phyloP scores from a whole-genome alignment of 2,797 vertebrate species.

The Crocidura indochinensis region DNA sequence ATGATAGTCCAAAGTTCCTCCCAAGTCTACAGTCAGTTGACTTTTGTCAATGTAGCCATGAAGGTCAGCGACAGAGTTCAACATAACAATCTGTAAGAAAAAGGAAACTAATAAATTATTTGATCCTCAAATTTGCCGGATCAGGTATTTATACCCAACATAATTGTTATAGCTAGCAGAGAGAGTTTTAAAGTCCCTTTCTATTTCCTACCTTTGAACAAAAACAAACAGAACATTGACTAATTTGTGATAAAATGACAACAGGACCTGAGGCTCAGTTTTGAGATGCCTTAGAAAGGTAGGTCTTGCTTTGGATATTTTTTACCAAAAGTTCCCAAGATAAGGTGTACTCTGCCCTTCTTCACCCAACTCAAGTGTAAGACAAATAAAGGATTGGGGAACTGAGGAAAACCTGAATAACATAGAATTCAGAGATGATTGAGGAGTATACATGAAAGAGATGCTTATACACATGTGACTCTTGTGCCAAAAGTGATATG shows the following conservation, averaged over 20 bases:
- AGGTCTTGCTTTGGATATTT: background rate
- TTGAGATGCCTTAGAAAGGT: conserved; percentile 1
- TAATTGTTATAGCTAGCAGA: background rate
- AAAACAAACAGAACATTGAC: background rate
- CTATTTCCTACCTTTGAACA: background rate
- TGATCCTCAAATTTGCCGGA: background rate
- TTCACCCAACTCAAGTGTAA: conserved; percentile 36
- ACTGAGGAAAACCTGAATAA: background rate
- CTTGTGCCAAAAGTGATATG: background rate
- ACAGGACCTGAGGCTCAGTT: background rate
- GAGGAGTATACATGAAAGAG: background rate
- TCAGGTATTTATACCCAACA: conserved; percentile 8
- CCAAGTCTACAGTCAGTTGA: conserved; percentile 95
- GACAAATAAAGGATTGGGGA: background rate
- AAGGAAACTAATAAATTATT: background rate
- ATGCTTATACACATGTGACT: background rate
- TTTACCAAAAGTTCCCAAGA: conserved; percentile 13
- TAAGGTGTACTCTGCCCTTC: background rate
- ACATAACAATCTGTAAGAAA: conserved; percentile 94
- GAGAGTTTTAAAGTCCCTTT: conserved; percentile 18
- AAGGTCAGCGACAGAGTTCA: conserved; percentile 96
- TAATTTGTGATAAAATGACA: background rate
- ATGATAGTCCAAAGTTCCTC: conserved; percentile 95
- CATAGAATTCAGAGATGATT: background rate
- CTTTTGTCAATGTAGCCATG: conserved; percentile 96